These are phyloP conservation scores for Origma solitaria DNA, from an alignment of 2,113 vertebrate genomes.

Conservation along the genomic window DNA sequence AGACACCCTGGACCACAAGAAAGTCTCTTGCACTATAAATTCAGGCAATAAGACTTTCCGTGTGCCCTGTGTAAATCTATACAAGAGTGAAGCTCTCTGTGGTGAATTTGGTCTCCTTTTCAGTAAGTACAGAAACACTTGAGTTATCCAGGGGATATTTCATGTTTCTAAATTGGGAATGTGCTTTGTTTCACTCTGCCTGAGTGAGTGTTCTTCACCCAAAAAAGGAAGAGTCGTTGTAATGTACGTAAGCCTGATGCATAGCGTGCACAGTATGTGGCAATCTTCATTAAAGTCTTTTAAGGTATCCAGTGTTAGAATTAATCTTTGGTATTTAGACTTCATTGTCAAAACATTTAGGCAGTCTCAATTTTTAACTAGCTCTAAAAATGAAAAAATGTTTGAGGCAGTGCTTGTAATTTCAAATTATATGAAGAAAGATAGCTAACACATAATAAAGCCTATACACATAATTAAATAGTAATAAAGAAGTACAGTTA, in stretches of 20 bases:
- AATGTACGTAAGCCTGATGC: neutral
- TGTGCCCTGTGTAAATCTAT: rapidly evolving
- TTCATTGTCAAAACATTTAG: slow-evolving; percentile 3
- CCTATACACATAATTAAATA: neutral
- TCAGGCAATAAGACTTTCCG: neutral
- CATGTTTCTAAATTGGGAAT: slow-evolving; percentile 61
- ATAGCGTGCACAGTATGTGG: neutral
- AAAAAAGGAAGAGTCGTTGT: slow-evolving; percentile 42
- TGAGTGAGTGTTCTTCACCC: slow-evolving; percentile 22
- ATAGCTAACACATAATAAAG: neutral
- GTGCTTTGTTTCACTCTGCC: neutral
- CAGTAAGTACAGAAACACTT: neutral
- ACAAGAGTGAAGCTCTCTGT: neutral
- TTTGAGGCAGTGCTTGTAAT: neutral
- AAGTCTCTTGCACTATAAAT: neutral
- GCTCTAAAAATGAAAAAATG: neutral
- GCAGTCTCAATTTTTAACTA: neutral
- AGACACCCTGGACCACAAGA: neutral
- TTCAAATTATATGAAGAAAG: neutral
- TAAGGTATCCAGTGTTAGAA: neutral
- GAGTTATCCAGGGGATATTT: slow-evolving; percentile 14
- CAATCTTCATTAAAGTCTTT: slow-evolving; percentile 15
- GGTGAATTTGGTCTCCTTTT: neutral
- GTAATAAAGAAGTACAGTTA: neutral
- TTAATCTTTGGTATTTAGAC: neutral